These are phyloP conservation scores for Drosophila setosimentum DNA, from an alignment of 2,888 invertebrate species.

Conservation along the genomic window DNA sequence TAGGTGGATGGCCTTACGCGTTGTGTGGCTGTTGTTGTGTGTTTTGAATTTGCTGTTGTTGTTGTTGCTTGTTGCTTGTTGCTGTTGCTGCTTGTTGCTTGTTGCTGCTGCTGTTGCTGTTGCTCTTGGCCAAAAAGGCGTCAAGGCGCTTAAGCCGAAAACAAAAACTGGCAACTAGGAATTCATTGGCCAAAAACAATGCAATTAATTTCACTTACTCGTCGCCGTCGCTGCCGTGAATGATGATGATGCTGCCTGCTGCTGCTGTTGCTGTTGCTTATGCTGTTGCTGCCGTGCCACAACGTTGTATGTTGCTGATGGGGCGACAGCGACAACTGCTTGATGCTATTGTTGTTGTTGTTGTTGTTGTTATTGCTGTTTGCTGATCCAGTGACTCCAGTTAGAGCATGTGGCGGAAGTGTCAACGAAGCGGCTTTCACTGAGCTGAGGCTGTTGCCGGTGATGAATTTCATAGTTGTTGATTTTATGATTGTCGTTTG, in stretches of 20 bases:
- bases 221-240: constrained; percentile 65
- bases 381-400: constrained; percentile 70
- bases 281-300: constrained; percentile 38
- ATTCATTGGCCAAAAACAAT: constrained; percentile 83
- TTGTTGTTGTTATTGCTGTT: constrained; percentile 32
- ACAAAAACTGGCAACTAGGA: constrained; percentile 79
- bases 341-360: constrained; percentile 31
- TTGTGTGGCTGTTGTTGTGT: constrained; percentile 52
- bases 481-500: constrained; percentile 81
- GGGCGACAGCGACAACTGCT: constrained; percentile 46
- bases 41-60: constrained; percentile 43
- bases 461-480: constrained; percentile 84
- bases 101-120: constrained; percentile 30
- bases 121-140: constrained; percentile 69
- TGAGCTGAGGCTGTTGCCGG: constrained; percentile 58
- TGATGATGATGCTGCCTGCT: constrained; percentile 62
- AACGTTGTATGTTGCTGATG: constrained; percentile 24
- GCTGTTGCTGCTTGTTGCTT: constrained; percentile 23
- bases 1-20: constrained; percentile 20
- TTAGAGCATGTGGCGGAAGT: constrained; percentile 67
- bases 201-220: constrained; percentile 85
- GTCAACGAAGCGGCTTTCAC: constrained; percentile 71
- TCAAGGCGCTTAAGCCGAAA: constrained; percentile 75
- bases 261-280: constrained; percentile 42
- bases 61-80: constrained; percentile 15